Percentiles rank a stretch among this genome's conserved stretches.
Conservation (phyloP, 2,888 invertebrate genomes). For the Leptinotarsa haldemani region DNA sequence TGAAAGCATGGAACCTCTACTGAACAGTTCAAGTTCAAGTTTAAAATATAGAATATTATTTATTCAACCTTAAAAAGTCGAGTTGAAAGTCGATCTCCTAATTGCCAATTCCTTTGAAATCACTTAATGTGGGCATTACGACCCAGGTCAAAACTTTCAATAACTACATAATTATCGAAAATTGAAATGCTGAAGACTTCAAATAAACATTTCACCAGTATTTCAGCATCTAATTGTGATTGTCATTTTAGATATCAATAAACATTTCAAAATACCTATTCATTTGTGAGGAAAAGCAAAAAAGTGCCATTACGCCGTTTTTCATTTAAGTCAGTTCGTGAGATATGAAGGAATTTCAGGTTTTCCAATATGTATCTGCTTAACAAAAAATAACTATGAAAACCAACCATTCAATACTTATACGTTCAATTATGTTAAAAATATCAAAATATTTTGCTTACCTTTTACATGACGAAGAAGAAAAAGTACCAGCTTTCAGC, state of each 20-base stretch:
- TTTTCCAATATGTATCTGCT: background rate
- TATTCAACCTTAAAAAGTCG: too few species aligned
- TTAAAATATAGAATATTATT: too few species aligned
- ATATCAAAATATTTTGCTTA: background rate
- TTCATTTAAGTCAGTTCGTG: too few species aligned
- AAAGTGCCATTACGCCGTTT: too few species aligned
- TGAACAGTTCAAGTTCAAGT: too few species aligned
- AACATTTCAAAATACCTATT: background rate
- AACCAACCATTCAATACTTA: background rate
- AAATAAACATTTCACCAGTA: background rate
- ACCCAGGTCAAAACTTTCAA: background rate
- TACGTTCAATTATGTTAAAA: background rate
- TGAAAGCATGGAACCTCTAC: too few species aligned
- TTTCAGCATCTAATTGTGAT: background rate
- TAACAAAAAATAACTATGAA: background rate
- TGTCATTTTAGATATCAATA: background rate
- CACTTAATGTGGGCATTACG: background rate
- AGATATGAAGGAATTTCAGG: too few species aligned
- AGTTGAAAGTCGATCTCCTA: too few species aligned
- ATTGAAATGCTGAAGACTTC: background rate
- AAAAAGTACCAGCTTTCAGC: conserved; percentile 8
- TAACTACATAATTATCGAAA: background rate
- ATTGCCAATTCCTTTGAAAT: background rate
- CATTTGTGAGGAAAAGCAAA: background rate
- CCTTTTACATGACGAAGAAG: conserved; percentile 22